Base-by-base conservation (phyloP, 2,113 vertebrate genomes). In the Salvelinus fontinalis region DNA sequence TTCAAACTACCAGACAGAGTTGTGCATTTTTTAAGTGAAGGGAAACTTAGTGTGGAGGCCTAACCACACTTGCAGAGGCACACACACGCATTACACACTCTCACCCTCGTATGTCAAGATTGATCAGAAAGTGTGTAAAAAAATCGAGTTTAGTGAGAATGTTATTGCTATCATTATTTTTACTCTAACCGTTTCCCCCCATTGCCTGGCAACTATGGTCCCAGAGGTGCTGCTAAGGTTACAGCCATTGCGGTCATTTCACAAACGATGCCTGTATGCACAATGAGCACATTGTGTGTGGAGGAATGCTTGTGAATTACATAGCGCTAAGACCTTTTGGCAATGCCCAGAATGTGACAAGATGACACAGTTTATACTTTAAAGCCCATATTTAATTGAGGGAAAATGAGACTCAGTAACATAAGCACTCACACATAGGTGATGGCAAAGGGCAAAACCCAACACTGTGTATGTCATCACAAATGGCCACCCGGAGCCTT, bases 201-300 rank as follows among this genome's bases (percentile, higher is more conserved):
- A 60, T 54, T 73, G 86, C 84, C 83, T 82, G 84, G 87, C 75
- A 81, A 77, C 79, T 39, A 69, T 57, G 79, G 79, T 88, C 90
- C 87, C 83, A 1, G 64, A 87, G 85, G 87, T 86, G 81, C 80
- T 83, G 76, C 90, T 90, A 88, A 85, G 79, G 82, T 90, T 90
- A 89, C 83, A 85, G 81, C 75, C 86, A 59, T 39, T 76, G 79
- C 75, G 75, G 84, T 85, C 83, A 79, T 84, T 89, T 84, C 75
- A 82, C 81, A 86, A 89, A 83, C 79, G n/a, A 73, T 54, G 75
- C 64, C 62, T 62, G 54, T 78, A 71, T 48, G 85, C 88, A 93
- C 93, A 93, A 94, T 92, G 90, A 85, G 83, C n/a, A 13, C 87
- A 89, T 90, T 93, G 91, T 93, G 11, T 24, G 68, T 13, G 72